Evolutionary conservation across 2,888 invertebrate species (phyloP), one percentile per base, ranked within the genome.

Genomic region (Netelia fuscicornis): DNA sequence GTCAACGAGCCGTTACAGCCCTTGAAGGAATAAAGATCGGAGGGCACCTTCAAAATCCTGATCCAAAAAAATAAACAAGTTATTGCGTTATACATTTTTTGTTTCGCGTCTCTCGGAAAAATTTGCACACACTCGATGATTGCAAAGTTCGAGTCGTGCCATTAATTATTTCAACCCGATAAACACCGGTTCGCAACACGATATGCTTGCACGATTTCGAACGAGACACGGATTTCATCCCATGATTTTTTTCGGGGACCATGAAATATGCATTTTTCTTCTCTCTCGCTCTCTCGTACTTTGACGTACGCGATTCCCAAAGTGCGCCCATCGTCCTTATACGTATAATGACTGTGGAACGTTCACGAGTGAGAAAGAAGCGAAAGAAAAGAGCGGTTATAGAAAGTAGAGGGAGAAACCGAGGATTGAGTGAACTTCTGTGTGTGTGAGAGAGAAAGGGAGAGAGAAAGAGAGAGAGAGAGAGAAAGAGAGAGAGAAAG

Each of bases 261-360:
- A 60, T 52, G 64, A 76, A 76, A 48, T 25, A 54, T 13, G 42
- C 8, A 37, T n/a, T 48, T 67, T 77, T 64, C 37, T 67, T 23
- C 56, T 65, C 77, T 80, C 76, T 72, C 76, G 48, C 72, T 84
- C 74, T 62, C 52, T 71, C 25, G 30, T 56, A 13, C 70, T 20
- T 62, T 68, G 58, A 83, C 70, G 74, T 54, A 62, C 70, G 75
- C 56, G 58, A 60, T 67, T 76, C 67, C 70, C 77, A 72, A 80
- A 81, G 54, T 70, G 76, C 65, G 76, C 65, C 60, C 77, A 81
- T 87, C 89, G 89, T 90, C 89, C 90, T 88, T 90, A 89, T 91
- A 91, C 17, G 58, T 89, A 91, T 90, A 92, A 92, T 91, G 91
- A 92, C 88, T 88, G 56, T 58, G 88, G 88, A 88, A 84, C 84